Percentiles rank a stretch among this genome's conserved stretches.
Conservation (phyloP, 2,888 invertebrate genomes). For the Idaea dimidiata region DNA sequence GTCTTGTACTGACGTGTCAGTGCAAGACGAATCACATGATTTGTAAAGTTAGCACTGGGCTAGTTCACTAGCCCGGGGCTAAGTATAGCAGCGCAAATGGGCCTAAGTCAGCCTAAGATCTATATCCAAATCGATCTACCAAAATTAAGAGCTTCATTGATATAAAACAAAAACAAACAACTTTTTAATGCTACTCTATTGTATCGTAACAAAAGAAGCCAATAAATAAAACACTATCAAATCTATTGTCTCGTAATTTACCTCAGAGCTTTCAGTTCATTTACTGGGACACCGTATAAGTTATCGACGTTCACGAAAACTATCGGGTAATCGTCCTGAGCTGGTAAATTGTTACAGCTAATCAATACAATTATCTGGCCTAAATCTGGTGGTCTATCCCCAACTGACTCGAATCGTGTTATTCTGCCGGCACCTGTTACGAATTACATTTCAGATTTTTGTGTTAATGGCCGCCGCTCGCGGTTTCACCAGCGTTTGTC, state of each 20-base stretch:
- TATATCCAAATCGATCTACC: background rate
- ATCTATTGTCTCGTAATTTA: slow-evolving; percentile 24
- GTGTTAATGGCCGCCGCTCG: background rate
- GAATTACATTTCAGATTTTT: slow-evolving; percentile 23
- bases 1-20: too few relatives aligned
- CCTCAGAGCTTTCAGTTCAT: slow-evolving; percentile 49
- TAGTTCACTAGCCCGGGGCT: too few relatives aligned
- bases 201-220: background rate
- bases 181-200: background rate
- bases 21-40: too few relatives aligned
- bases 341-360: slow-evolving; percentile 59
- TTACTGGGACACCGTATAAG: slow-evolving; percentile 50
- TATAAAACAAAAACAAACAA: slow-evolving; percentile 12
- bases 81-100: too few relatives aligned
- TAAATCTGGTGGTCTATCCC: slow-evolving; percentile 45
- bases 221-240: background rate
- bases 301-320: slow-evolving; percentile 60
- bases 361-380: slow-evolving; percentile 59
- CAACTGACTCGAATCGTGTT: slow-evolving; percentile 45
- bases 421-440: slow-evolving; percentile 58
- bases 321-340: slow-evolving; percentile 60
- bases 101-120: too few relatives aligned
- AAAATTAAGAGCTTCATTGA: slow-evolving; percentile 10
- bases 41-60: too few relatives aligned
- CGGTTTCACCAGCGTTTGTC: too few relatives aligned